These are phyloP conservation scores for Megalops atlanticus DNA, from an alignment of 2,113 vertebrate species.

Conservation along the genomic window DNA sequence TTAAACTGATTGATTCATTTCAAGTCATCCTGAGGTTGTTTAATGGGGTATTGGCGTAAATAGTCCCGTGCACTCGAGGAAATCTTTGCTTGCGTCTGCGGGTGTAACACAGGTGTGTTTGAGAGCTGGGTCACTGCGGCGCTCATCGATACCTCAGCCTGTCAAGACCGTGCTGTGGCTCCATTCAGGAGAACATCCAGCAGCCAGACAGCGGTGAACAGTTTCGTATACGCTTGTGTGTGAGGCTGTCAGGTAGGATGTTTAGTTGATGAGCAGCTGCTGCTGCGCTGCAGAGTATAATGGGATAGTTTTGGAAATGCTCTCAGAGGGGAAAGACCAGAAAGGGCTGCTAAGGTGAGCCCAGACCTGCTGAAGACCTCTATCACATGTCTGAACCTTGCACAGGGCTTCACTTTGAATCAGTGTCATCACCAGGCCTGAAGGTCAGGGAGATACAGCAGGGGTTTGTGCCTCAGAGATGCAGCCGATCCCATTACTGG, in stretches of 20 bases:
- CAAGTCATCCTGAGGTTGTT: too few relatives aligned
- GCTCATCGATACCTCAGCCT: neutral
- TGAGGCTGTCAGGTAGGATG: too few relatives aligned
- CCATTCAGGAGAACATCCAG: neutral
- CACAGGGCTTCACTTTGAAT: conserved; percentile 50
- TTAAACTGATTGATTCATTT: neutral
- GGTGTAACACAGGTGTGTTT: neutral
- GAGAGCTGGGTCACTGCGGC: neutral
- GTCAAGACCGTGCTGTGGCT: neutral
- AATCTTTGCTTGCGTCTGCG: neutral
- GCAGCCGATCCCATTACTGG: conserved; percentile 62
- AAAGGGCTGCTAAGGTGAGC: neutral
- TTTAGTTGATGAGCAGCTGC: too few relatives aligned
- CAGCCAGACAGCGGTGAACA: too few relatives aligned
- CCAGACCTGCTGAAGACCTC: neutral
- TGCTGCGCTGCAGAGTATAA: neutral
- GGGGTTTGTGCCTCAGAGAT: conserved; percentile 59
- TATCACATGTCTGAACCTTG: conserved; percentile 29
- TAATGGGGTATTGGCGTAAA: neutral
- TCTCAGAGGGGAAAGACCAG: neutral
- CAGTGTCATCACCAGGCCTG: conserved; percentile 61
- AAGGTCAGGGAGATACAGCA: conserved; percentile 76
- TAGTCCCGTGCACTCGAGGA: neutral
- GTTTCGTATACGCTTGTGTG: too few relatives aligned
- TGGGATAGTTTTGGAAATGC: neutral